Evolutionary conservation across 2,888 invertebrate genomes (phyloP).

Genomic region (Tenthredo notha): DNA sequence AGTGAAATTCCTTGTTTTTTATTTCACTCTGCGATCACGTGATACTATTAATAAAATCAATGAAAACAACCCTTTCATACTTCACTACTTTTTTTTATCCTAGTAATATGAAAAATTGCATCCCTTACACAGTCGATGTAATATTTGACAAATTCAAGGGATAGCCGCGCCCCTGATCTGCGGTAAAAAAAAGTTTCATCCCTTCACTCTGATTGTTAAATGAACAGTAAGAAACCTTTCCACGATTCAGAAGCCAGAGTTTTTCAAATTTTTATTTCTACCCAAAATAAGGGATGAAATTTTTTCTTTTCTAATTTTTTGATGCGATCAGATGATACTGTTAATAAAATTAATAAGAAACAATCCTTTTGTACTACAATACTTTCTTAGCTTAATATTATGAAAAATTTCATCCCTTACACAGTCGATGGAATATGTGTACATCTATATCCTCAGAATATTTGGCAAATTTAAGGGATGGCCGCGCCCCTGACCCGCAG

Average conservation of each 20-base stretch:
- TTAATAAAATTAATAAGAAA: not conserved
- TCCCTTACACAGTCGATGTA: not conserved
- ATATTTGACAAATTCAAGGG: conserved; percentile 74
- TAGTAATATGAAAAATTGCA: not conserved
- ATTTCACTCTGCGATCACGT: too few species aligned
- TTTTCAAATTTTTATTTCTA: too few species aligned
- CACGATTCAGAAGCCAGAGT: too few species aligned
- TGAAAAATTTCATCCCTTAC: not conserved
- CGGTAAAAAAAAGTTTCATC: too few species aligned
- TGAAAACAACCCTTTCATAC: not conserved
- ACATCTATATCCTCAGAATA: conserved; percentile 65
- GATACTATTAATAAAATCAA: too few species aligned
- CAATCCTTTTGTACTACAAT: not conserved
- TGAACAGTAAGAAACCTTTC: too few species aligned
- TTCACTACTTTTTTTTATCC: not conserved
- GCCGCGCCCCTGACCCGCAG: conserved; percentile 62
- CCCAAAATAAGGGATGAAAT: not conserved
- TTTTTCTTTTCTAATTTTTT: too few species aligned
- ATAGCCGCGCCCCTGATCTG: conserved; percentile 64
- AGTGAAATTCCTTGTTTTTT: too few species aligned
- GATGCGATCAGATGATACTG: too few species aligned
- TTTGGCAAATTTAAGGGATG: conserved; percentile 74
- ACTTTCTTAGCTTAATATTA: not conserved
- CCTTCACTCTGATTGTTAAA: too few species aligned
- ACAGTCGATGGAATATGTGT: not conserved